phyloP scores from a whole-genome alignment of 2,797 vertebrate species.

The Melanotaenia boesemani region DNA sequence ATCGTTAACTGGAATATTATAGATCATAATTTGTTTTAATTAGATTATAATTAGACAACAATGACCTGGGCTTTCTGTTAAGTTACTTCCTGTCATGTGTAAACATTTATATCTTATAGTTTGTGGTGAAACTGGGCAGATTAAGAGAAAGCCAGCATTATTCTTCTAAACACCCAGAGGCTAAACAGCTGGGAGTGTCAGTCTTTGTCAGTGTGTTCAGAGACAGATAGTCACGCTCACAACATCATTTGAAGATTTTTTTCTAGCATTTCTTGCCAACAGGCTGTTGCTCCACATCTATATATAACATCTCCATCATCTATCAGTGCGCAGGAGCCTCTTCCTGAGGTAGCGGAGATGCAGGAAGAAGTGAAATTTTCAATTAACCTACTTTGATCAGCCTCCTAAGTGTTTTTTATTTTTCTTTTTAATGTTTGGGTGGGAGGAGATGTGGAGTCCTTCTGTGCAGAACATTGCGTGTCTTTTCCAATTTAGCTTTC shows the following conservation, averaged over 20 bases:
- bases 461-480: slow-evolving; percentile 40
- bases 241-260: slow-evolving; percentile 69
- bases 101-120: no score
- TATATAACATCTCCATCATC: slow-evolving; percentile 69
- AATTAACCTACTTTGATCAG: slow-evolving; percentile 76
- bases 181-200: slow-evolving; percentile 29
- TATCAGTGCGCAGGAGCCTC: slow-evolving; percentile 49
- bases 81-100: no score
- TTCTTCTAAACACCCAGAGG: slow-evolving; percentile 19
- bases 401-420: slow-evolving; percentile 47
- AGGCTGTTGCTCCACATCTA: slow-evolving; percentile 65
- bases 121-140: no score
- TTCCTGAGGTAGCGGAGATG: slow-evolving; percentile 41
- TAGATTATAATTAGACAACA: no score
- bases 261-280: slow-evolving; percentile 56
- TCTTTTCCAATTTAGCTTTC: slow-evolving; percentile 61
- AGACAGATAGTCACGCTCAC: slow-evolving; percentile 57
- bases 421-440: slow-evolving; percentile 23
- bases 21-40: no score
- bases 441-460: slow-evolving; percentile 30
- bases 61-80: no score
- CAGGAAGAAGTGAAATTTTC: slow-evolving; percentile 61
- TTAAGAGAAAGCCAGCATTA: background rate
- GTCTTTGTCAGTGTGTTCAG: slow-evolving; percentile 47
- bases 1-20: no score